Conservation (phyloP, 2,797 vertebrate genomes). For the Macropodus opercularis region DNA sequence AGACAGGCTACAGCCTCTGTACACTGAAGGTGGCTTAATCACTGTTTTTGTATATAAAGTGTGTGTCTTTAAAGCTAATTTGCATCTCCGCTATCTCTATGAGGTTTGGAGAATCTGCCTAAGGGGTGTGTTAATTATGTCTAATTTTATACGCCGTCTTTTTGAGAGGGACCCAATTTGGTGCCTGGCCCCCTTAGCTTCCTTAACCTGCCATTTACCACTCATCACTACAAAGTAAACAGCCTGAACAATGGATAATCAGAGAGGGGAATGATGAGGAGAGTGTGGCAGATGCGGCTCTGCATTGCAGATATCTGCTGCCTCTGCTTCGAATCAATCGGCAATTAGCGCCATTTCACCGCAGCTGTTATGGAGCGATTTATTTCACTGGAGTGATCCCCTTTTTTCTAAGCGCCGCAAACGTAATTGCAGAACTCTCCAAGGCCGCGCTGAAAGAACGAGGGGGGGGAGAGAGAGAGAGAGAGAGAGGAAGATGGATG, state of each 20-base stretch:
- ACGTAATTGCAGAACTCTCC: slow-evolving; percentile 75
- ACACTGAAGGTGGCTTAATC: slow-evolving; percentile 71
- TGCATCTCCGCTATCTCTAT: slow-evolving; percentile 75
- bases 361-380: slow-evolving; percentile 80
- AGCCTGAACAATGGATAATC: slow-evolving; percentile 84
- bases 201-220: slow-evolving; percentile 84
- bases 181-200: slow-evolving; percentile 79
- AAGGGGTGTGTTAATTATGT: slow-evolving; percentile 76
- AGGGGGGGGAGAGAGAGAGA: slow-evolving; percentile 37
- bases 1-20: slow-evolving; percentile 56
- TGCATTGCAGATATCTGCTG: slow-evolving; percentile 78
- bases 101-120: slow-evolving; percentile 69
- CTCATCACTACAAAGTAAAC: slow-evolving; percentile 83
- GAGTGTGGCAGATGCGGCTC: slow-evolving; percentile 74
- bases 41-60: slow-evolving; percentile 80
- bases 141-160: slow-evolving; percentile 78
- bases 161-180: slow-evolving; percentile 78
- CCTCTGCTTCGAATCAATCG: slow-evolving; percentile 84
- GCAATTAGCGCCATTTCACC: slow-evolving; percentile 86
- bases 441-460: slow-evolving; percentile 58
- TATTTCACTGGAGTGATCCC: slow-evolving; percentile 80
- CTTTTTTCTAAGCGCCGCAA: slow-evolving; percentile 65
- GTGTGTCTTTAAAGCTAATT: slow-evolving; percentile 74
- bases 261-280: slow-evolving; percentile 74
- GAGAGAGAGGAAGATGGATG: slow-evolving; percentile 38